Evolutionary conservation across 2,888 invertebrate genomes (phyloP), one percentile per base, ranked within the genome.

Genomic region (Ormia ochracea): DNA sequence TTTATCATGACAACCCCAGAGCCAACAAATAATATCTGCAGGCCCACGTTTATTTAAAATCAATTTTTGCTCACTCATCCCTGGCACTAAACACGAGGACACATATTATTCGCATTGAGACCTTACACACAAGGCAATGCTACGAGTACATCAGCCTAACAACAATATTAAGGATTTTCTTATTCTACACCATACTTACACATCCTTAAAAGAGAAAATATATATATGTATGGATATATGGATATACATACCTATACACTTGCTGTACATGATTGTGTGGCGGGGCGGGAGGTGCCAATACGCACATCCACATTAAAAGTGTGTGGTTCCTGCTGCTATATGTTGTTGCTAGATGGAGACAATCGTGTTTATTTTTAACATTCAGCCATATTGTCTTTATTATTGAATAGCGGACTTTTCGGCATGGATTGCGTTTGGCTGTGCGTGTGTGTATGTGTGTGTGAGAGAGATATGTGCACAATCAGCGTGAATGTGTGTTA

Each of bases 381-480:
- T 41, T 63, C 63, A 77, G 76, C 76, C 76, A 77, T 65, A 77
- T 77, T 70, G 76, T 70, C 76, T 77, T 23, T 56, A 41, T 43
- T 66, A 74, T 74, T 66, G 48, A 50, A 66, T 43, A 74, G 33
- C 23, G n/a, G 50, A 43, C 33, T 74, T 19, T n/a, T n/a, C n/a
- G n/a, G n/a, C n/a, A n/a, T n/a, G n/a, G n/a, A n/a, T n/a, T n/a
- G n/a, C n/a, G n/a, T n/a, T n/a, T n/a, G n/a, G 33, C 17, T 33
- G 23, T 23, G 21, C 7, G 14, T 33, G 23, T 23, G 31, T 28
- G 6, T 33, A n/a, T 33, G 23, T 31, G 23, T 36, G 14, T 41
- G 26, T 31, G 36, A 31, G 10, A n/a, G n/a, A n/a, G n/a, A n/a
- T 33, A 7, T 26, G 28, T 19, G 12, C 14, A n/a, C n/a, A n/a